Conservation (phyloP, 2,888 invertebrate genomes). For the Bursaphelenchus okinawaensis region DNA sequence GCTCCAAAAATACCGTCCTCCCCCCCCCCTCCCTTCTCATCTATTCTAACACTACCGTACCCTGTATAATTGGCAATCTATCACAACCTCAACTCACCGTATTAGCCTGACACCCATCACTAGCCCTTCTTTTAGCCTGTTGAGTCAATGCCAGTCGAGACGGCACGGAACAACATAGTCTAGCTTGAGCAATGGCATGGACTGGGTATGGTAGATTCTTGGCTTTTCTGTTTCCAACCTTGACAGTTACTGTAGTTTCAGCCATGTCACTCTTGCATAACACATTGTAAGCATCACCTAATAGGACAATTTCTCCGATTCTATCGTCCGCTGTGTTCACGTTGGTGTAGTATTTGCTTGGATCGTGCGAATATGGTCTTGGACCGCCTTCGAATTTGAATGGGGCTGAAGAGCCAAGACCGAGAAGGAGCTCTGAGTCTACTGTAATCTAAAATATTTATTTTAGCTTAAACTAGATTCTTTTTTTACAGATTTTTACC, state of each 20-base stretch:
- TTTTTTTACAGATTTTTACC: too few relatives aligned
- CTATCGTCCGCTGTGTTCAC: slow-evolving; percentile 9
- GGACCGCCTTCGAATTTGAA: slow-evolving; percentile 40
- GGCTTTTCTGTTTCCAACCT: slow-evolving; percentile 38
- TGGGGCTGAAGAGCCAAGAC: slow-evolving; percentile 25
- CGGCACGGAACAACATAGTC: slow-evolving; percentile 41
- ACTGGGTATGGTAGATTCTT: slow-evolving; percentile 36
- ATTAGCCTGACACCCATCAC: slow-evolving; percentile 34
- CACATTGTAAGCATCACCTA: slow-evolving; percentile 2
- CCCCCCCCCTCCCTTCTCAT: too few relatives aligned
- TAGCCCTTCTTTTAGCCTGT: neutral
- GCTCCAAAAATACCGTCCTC: neutral
- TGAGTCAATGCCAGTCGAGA: slow-evolving; percentile 31
- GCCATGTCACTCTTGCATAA: slow-evolving; percentile 10
- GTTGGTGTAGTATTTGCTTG: slow-evolving; percentile 29
- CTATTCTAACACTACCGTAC: too few relatives aligned
- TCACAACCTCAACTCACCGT: slow-evolving; percentile 28
- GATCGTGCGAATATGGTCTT: slow-evolving; percentile 44
- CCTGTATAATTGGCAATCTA: too few relatives aligned
- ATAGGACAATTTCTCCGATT: neutral
- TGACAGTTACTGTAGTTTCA: slow-evolving; percentile 21
- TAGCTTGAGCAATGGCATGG: neutral
- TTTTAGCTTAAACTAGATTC: too few relatives aligned
- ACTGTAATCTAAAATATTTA: slow-evolving; percentile 11
- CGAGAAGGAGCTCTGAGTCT: slow-evolving; percentile 29